These are phyloP conservation scores for Prietella phreatophila DNA, from an alignment of 2,113 vertebrate species.

Conservation along the genomic window DNA sequence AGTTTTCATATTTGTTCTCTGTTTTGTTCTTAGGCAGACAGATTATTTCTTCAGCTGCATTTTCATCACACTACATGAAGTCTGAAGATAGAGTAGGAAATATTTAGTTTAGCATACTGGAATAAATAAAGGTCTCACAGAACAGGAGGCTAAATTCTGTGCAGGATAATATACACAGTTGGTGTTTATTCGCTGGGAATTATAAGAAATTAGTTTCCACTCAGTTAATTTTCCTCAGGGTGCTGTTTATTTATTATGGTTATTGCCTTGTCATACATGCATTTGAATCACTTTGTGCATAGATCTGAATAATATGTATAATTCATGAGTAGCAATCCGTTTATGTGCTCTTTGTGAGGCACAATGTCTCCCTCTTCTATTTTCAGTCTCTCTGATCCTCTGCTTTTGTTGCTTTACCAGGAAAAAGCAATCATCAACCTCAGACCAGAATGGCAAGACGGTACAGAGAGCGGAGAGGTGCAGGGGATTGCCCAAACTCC, in stretches of 20 bases:
- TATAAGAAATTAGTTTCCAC: neutral
- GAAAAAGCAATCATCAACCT: constrained; percentile 74
- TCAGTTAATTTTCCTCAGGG: neutral
- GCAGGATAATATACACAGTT: neutral
- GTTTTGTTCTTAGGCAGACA: neutral
- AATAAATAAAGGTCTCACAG: neutral
- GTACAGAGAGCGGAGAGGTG: constrained; percentile 77
- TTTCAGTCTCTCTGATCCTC: constrained; percentile 22
- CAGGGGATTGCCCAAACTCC: constrained; percentile 68
- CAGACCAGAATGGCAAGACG: constrained; percentile 80
- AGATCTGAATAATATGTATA: constrained; percentile 17
- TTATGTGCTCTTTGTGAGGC: constrained; percentile 24
- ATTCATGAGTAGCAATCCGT: neutral
- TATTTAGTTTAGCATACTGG: neutral
- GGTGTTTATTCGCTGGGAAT: neutral
- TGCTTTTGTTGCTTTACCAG: constrained; percentile 61
- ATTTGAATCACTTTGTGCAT: constrained; percentile 12
- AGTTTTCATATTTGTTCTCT: neutral
- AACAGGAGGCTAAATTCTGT: neutral
- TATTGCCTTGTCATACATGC: constrained; percentile 1
- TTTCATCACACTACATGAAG: neutral
- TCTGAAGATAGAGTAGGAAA: neutral
- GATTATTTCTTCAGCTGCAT: too few relatives aligned
- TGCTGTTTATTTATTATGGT: neutral
- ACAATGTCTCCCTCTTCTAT: neutral